Percentiles rank a stretch among this genome's conserved stretches.
phyloP scores from a whole-genome alignment of 2,113 vertebrate genomes.

The Carassius gibelio region DNA sequence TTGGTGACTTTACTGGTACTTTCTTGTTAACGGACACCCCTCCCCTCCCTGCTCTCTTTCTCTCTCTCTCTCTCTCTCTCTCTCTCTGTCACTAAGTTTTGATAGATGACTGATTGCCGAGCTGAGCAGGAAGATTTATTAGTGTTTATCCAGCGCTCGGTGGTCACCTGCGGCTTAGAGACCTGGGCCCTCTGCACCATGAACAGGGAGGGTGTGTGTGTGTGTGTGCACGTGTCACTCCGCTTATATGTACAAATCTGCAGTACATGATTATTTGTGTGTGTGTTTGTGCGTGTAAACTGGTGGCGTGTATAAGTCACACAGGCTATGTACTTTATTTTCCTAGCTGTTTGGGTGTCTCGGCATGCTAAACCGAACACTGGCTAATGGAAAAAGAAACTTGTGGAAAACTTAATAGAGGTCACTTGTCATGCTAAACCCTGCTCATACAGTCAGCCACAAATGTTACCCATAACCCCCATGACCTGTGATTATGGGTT shows the following conservation, averaged over 20 bases:
- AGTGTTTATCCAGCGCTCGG: slow-evolving; percentile 65
- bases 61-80: background rate
- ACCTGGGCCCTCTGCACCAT: slow-evolving; percentile 42
- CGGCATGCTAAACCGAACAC: background rate
- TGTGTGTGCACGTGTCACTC: slow-evolving; percentile 4
- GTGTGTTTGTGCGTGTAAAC: slow-evolving; percentile 5
- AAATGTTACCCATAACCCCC: slow-evolving; percentile 29
- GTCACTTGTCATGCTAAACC: slow-evolving; percentile 33
- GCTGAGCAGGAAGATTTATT: slow-evolving; percentile 65
- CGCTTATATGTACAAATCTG: slow-evolving; percentile 24
- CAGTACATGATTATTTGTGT: slow-evolving; percentile 43
- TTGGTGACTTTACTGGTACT: slow-evolving; percentile 18
- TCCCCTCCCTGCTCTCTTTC: slow-evolving; percentile 40
- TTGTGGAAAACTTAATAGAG: slow-evolving; percentile 45
- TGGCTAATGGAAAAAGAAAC: slow-evolving; percentile 45
- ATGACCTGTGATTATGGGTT: slow-evolving; percentile 50
- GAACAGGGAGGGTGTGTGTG: slow-evolving; percentile 42
- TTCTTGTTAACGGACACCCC: slow-evolving; percentile 29
- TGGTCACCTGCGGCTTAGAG: slow-evolving; percentile 66
- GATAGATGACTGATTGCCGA: slow-evolving; percentile 66
- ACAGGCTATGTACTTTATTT: slow-evolving; percentile 4
- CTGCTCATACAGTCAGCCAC: background rate
- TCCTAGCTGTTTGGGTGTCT: slow-evolving; percentile 7
- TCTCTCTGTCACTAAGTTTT: slow-evolving; percentile 57
- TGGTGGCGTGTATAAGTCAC: background rate